Base-by-base conservation (phyloP, 2,113 vertebrate species). In the Mustela lutreola region DNA sequence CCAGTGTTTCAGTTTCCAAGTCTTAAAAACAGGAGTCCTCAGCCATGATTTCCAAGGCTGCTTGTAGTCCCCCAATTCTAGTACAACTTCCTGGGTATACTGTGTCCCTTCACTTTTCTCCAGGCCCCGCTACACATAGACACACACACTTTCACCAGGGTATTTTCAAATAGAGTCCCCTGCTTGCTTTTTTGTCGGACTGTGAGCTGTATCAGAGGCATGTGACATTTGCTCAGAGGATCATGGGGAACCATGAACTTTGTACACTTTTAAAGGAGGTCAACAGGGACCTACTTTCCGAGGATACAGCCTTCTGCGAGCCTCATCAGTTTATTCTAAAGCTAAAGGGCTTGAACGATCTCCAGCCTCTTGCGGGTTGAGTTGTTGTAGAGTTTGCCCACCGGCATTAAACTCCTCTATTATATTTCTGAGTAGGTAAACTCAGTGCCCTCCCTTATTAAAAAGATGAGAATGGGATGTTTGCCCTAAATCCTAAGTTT, bases 171-270 rank as follows among this genome's bases (percentile, higher is more conserved):
- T 73, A 85, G 76, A 91, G 71, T 96, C 65, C 84, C 71, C 62
- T 82, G 90, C 95, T 94, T 89, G 91, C 87, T 80, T 94, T 96
- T 88, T 36, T 24, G 7, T 48, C 81, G 58, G 95, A 60, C 88
- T 91, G 21, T 75, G 88, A 75, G 80, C 84, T 85, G 83, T 84
- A 96, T 75, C 60, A 92, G 60, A 97, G 91, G 88, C 91, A 33
- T 87, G 60, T 97, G 94, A 97, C 97, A 98, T 97, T 98, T 98
- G 94, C 84, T 98, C 97, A 98, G 78, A 63, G 95, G 95, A 97
- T 97, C 96, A 24, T 89, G 71, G 97, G 96, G 96, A 98, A 95
- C 84, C 81, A 50, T 97, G 97, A 97, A 97, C 98, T 98, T 97
- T 97, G 97, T 97, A 95, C 81, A 31, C 96, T 97, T 98, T 94